These are phyloP conservation scores for Corydoras maculifer DNA, from an alignment of 2,113 vertebrate genomes.

Conservation along the genomic window DNA sequence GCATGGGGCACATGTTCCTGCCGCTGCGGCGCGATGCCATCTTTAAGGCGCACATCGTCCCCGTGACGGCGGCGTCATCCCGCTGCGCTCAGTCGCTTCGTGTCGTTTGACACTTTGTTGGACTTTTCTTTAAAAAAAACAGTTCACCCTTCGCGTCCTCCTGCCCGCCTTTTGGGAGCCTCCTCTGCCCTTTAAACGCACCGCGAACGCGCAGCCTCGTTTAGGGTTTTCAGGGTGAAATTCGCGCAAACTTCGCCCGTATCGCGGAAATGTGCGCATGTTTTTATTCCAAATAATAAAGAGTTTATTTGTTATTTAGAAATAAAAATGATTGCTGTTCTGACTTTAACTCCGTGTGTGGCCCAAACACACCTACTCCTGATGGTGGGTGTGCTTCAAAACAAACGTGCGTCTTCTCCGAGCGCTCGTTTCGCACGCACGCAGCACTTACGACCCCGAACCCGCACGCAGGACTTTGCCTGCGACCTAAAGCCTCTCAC, in stretches of 20 bases:
- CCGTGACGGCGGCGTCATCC: background rate
- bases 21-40: constrained; percentile 14
- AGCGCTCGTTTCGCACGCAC: background rate
- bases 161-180: no score
- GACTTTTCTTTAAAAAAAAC: background rate
- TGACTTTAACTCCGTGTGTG: constrained; percentile 11
- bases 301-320: background rate
- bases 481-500: no score
- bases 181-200: no score
- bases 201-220: no score
- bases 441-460: background rate
- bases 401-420: constrained; percentile 39
- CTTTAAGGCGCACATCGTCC: constrained; percentile 28
- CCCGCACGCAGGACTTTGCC: no score
- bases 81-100: background rate
- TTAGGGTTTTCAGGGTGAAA: no score
- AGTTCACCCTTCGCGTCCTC: no score
- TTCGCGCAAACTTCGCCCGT: no score
- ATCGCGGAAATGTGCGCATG: no score
- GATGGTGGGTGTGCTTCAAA: constrained; percentile 49
- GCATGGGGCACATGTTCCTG: constrained; percentile 7
- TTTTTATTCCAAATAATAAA: no score
- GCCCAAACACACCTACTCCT: constrained; percentile 10
- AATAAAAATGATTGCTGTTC: background rate
- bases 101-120: background rate